Evolutionary conservation across 2,113 vertebrate species (phyloP).

Genomic region (Gasterosteus nipponicus): DNA sequence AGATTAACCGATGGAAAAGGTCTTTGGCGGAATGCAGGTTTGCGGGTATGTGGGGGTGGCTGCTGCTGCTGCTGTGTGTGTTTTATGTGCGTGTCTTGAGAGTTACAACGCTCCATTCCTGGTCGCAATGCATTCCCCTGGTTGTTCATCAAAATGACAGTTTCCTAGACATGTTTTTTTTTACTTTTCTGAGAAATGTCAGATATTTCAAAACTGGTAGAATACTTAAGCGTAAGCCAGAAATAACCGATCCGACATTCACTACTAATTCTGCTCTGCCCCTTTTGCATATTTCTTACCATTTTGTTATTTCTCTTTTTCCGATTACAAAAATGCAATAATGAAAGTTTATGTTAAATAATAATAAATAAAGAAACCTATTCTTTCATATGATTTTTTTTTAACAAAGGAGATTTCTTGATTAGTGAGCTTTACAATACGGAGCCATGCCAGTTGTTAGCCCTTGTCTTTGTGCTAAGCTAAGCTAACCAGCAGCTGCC

Average conservation of each 20-base stretch:
- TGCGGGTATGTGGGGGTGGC: conserved; percentile 48
- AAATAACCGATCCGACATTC: conserved; percentile 9
- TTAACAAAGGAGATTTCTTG: too few relatives aligned
- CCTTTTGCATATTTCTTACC: conserved; percentile 7
- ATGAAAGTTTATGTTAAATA: neutral
- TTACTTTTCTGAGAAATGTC: conserved; percentile 24
- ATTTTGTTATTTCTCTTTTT: neutral
- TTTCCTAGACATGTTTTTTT: conserved; percentile 32
- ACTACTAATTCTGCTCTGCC: conserved; percentile 10
- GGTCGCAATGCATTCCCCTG: conserved; percentile 32
- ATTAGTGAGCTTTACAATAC: neutral
- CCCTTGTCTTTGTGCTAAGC: conserved; percentile 4
- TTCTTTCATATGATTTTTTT: neutral
- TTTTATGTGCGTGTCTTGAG: conserved; percentile 36
- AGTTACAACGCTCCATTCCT: conserved; percentile 38
- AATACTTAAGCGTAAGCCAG: conserved; percentile 11
- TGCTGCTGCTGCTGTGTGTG: conserved; percentile 31
- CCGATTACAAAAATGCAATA: neutral
- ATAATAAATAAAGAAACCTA: neutral
- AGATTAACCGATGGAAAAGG: conserved; percentile 77
- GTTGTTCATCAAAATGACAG: conserved; percentile 29
- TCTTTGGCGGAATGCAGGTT: conserved; percentile 63
- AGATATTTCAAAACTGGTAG: conserved; percentile 18
- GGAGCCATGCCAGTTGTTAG: neutral
- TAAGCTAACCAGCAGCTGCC: conserved; percentile 6